phyloP scores from a whole-genome alignment of 1,140 invertebrate species.

The Eupeodes corollae region DNA sequence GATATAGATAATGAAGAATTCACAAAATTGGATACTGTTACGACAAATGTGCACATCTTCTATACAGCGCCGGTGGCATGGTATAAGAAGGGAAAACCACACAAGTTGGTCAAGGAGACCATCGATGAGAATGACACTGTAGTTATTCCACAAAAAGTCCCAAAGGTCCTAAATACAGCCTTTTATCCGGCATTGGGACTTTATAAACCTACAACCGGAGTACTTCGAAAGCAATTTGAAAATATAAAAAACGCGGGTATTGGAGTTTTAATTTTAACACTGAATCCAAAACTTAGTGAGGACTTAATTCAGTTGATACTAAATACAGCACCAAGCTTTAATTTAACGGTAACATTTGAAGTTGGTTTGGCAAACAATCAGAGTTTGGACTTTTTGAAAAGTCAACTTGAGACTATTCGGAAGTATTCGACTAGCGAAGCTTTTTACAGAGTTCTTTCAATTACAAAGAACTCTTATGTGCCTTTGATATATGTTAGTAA shows the following conservation, averaged over 20 bases:
- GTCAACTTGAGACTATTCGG: constrained; percentile 19
- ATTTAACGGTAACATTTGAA: constrained; percentile 31
- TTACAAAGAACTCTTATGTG: constrained; percentile 24
- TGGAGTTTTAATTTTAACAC: constrained; percentile 25
- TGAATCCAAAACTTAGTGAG: constrained; percentile 11
- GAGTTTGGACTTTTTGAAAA: constrained; percentile 24
- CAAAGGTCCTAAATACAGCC: constrained; percentile 26
- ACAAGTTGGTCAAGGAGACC: background rate
- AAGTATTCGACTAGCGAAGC: constrained; percentile 36
- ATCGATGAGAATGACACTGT: background rate
- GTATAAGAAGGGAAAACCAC: constrained; percentile 31
- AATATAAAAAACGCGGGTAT: constrained; percentile 31
- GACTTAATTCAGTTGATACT: constrained; percentile 10
- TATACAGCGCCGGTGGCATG: constrained; percentile 30
- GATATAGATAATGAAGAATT: constrained; percentile 15
- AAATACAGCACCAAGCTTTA: constrained; percentile 26
- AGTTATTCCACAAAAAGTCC: constrained; percentile 10
- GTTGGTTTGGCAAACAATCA: constrained; percentile 27
- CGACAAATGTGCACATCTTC: constrained; percentile 30
- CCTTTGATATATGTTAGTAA: constrained; percentile 50
- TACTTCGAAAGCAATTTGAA: constrained; percentile 29
- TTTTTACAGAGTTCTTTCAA: constrained; percentile 41
- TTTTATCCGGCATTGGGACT: constrained; percentile 32
- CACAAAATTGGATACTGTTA: constrained; percentile 15
- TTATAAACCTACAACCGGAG: constrained; percentile 26